Evolutionary conservation across 2,888 invertebrate species (phyloP).

Genomic region (Vannuccia rotundouncinata): DNA sequence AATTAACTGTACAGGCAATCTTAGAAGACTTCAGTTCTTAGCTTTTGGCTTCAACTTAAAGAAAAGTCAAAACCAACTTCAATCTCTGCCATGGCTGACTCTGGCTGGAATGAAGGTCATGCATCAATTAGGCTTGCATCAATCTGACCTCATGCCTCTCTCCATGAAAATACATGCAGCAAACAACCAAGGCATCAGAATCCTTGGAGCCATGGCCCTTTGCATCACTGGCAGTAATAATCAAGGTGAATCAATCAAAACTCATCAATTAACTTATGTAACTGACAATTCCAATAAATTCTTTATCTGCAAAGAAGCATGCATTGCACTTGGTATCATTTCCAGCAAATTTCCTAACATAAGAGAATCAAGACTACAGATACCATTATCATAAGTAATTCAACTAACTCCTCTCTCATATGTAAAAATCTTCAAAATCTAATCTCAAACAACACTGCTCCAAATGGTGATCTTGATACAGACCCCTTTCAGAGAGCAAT

Average conservation of each 20-base stretch:
- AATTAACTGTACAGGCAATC: neutral
- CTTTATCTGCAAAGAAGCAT: slow-evolving; percentile 44
- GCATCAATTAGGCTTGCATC: slow-evolving; percentile 35
- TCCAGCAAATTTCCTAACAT: slow-evolving; percentile 41
- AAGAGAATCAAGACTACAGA: no score
- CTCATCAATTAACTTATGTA: slow-evolving; percentile 44
- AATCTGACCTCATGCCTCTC: slow-evolving; percentile 44
- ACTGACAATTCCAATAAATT: slow-evolving; percentile 44
- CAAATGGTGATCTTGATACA: no score
- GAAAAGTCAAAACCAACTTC: neutral
- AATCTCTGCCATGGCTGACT: slow-evolving; percentile 40
- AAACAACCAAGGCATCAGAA: slow-evolving; percentile 43
- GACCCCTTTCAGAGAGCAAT: no score
- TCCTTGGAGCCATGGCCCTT: slow-evolving; percentile 44
- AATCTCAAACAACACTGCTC: no score
- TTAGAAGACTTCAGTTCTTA: neutral
- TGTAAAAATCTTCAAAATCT: no score
- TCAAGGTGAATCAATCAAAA: slow-evolving; percentile 40
- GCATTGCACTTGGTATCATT: slow-evolving; percentile 43
- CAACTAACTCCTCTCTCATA: no score
- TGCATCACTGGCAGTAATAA: slow-evolving; percentile 41
- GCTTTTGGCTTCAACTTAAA: neutral
- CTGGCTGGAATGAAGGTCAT: slow-evolving; percentile 42
- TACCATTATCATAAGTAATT: no score
- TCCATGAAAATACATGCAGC: slow-evolving; percentile 45